These are phyloP conservation scores for Lepeophtheirus nordmannii DNA, from an alignment of 2,888 invertebrate genomes.

Conservation along the genomic window DNA sequence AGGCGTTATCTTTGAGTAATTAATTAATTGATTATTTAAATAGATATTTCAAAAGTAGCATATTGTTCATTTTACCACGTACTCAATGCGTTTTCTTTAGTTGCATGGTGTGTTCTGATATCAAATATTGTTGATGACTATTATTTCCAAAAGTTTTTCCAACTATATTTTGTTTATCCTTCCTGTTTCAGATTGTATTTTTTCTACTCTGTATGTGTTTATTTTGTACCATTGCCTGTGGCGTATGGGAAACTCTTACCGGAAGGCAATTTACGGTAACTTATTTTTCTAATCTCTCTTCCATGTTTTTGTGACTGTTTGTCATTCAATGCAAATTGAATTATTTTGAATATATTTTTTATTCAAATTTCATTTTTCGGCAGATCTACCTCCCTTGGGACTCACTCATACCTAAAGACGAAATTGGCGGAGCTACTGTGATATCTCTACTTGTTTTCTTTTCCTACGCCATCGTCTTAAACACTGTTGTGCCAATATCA, in stretches of 20 bases:
- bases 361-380: conserved; percentile 53
- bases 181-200: conserved; percentile 71
- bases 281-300: conserved; percentile 27
- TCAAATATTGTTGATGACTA: too few species aligned
- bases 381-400: conserved; percentile 87
- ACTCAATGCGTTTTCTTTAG: too few species aligned
- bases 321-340: too few species aligned
- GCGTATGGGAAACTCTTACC: conserved; percentile 89
- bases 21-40: too few species aligned
- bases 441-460: conserved; percentile 94
- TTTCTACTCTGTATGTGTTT: conserved; percentile 93
- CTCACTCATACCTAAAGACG: conserved; percentile 66
- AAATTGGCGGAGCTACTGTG: conserved; percentile 63
- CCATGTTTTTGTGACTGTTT: not conserved
- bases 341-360: not conserved
- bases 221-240: conserved; percentile 92
- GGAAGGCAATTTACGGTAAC: conserved; percentile 65
- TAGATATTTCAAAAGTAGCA: not conserved
- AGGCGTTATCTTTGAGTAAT: not conserved
- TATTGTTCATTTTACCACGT: too few species aligned
- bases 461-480: conserved; percentile 96
- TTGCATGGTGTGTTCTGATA: too few species aligned
- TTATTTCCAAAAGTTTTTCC: too few species aligned
- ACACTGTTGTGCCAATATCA: conserved; percentile 98
- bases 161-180: conserved; percentile 17